Evolutionary conservation across 2,113 vertebrate species (phyloP), one percentile per base, ranked within the genome.

Genomic region (Dasyurus viverrinus): DNA sequence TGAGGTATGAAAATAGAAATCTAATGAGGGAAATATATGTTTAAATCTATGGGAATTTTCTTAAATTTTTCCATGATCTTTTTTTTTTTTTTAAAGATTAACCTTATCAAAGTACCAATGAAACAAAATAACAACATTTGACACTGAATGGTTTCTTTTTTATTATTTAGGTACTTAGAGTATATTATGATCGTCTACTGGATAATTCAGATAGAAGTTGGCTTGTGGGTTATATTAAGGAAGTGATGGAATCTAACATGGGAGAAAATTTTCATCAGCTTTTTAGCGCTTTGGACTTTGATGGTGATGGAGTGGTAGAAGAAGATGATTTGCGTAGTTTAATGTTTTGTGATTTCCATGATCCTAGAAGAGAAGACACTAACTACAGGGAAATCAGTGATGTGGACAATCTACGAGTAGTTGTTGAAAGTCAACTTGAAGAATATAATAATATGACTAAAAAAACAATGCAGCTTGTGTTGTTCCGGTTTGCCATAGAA

Each of bases 261-360:
- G 53, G 98, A 36, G 99, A 99, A 97, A 96, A 99, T 96, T 99
- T 99, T 76, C 96, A 99, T 92, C 97, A 98, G 54, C 99, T 99
- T 48, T 99, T 99, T 94, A 96, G 97, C 42, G 98, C 97, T 91
- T 96, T 99, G 94, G 99, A 99, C 97, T 99, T 98, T 90, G 98
- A 99, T 96, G 8, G 23, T 0, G 99, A 99, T 36, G 99, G 99
- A 9, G 26, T 53, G 2, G 99, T 99, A 27, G 99, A 98, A 8
- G 99, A 99, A 95, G 99, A 99, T 84, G 99, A 99, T 92, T 98
- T 99, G 36, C 98, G 98, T 92, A 99, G 99, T 95, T 98, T 99
- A 92, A 99, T 99, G 99, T 99, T 99, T 96, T 99, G 99, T 94
- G 99, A 99, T 97, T 99, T 99, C 95, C 98, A 99, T 8, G 99